Conservation (phyloP, 2,797 vertebrate genomes). For the Geotrypetes seraphini region DNA sequence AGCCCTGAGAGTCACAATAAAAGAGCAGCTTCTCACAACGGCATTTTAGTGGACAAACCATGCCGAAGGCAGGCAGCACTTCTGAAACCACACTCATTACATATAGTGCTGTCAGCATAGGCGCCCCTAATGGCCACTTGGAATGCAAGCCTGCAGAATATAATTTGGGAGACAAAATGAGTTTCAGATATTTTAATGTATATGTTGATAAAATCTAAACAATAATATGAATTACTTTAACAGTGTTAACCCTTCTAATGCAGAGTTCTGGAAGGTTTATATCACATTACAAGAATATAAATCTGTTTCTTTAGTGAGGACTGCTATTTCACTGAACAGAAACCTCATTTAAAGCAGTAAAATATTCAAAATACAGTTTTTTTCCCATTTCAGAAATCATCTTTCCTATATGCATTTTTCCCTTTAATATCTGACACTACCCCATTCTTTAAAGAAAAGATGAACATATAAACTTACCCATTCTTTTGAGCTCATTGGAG, state of each 20-base stretch:
- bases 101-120: constrained; percentile 93
- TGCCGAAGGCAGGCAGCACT: constrained; percentile 91
- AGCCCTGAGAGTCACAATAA: constrained; percentile 98
- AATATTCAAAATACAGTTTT: no score
- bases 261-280: constrained; percentile 48
- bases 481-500: constrained; percentile 99
- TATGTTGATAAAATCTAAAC: constrained; percentile 19
- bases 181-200: constrained; percentile 40
- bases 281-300: no score
- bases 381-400: constrained; percentile 23
- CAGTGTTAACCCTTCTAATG: constrained; percentile 51
- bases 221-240: constrained; percentile 48
- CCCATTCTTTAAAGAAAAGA: no score
- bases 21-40: constrained; percentile 98
- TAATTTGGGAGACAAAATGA: constrained; percentile 66
- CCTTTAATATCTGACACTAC: no score
- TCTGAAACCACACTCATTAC: constrained; percentile 96
- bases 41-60: constrained; percentile 98
- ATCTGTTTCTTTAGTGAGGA: no score
- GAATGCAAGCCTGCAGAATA: constrained; percentile 97
- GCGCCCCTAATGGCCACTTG: constrained; percentile 99
- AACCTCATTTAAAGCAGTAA: constrained; percentile 24
- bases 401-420: constrained; percentile 14
- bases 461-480: constrained; percentile 92
- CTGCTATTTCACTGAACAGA: constrained; percentile 1